Conservation (phyloP, 2,797 vertebrate genomes). For the Moxostoma hubbsi region DNA sequence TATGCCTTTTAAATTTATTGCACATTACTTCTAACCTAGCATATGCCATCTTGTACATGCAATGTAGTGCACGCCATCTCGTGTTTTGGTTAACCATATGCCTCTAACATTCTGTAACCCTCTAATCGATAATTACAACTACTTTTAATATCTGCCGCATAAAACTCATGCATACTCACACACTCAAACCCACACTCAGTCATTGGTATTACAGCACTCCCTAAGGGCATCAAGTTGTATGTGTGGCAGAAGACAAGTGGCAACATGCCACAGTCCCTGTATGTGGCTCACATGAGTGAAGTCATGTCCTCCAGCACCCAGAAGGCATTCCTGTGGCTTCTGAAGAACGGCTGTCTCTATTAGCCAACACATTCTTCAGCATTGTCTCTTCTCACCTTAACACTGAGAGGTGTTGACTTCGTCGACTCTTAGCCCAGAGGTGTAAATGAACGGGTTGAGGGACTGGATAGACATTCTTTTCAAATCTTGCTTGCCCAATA, state of each 20-base stretch:
- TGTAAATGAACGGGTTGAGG: slow-evolving; percentile 28
- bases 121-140: slow-evolving; percentile 29
- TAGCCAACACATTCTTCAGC: slow-evolving; percentile 28
- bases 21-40: not conserved
- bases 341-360: slow-evolving; percentile 53
- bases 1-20: not conserved
- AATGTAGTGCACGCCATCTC: not conserved
- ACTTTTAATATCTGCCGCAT: slow-evolving; percentile 23
- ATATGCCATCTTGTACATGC: not conserved
- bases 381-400: slow-evolving; percentile 34
- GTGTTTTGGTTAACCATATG: slow-evolving; percentile 13
- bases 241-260: slow-evolving; percentile 48
- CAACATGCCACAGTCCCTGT: slow-evolving; percentile 39
- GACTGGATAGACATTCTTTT: slow-evolving; percentile 9
- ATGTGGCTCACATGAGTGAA: slow-evolving; percentile 56
- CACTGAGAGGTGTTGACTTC: slow-evolving; percentile 17
- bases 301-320: slow-evolving; percentile 50
- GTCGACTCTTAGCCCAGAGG: slow-evolving; percentile 21
- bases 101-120: not conserved
- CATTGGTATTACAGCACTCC: not conserved
- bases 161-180: not conserved
- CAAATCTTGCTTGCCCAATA: not conserved
- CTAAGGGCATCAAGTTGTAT: slow-evolving; percentile 38
- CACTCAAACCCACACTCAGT: slow-evolving; percentile 5
- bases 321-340: slow-evolving; percentile 53